Conservation (phyloP, 2,797 vertebrate species). For the Premnoplex brunnescens region DNA sequence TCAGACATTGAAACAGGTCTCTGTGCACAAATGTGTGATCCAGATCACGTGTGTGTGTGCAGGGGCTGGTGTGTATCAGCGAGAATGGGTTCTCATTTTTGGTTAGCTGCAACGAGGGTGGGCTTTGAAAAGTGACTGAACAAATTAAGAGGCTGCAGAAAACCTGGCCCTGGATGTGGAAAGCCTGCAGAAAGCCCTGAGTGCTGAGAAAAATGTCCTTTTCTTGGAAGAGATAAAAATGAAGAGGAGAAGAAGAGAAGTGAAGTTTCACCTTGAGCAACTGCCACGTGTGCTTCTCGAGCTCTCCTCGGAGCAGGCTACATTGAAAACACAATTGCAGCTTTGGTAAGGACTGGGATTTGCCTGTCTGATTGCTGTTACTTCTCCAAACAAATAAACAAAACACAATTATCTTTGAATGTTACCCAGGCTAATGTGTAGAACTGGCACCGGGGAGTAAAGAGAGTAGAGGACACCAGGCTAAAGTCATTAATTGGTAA, state of each 20-base stretch:
- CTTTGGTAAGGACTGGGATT: slow-evolving; percentile 8
- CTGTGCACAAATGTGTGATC: neutral
- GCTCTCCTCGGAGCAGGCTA: neutral
- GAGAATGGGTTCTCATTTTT: neutral
- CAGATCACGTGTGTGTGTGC: accelerated
- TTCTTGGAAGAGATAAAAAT: neutral
- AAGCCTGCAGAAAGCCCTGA: neutral
- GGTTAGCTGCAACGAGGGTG: neutral
- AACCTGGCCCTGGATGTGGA: neutral
- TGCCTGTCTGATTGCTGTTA: slow-evolving; percentile 29
- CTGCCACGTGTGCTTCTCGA: neutral
- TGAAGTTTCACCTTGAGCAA: neutral
- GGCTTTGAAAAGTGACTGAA: neutral
- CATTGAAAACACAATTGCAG: neutral
- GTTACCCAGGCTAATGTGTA: slow-evolving; percentile 31
- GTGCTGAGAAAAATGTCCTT: neutral
- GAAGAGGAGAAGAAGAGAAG: neutral
- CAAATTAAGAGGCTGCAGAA: neutral
- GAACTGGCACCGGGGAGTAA: slow-evolving; percentile 24
- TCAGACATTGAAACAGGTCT: neutral
- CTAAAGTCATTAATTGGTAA: slow-evolving; percentile 53
- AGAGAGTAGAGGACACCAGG: slow-evolving; percentile 12
- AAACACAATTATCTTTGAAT: slow-evolving; percentile 46
- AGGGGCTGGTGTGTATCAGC: accelerated
- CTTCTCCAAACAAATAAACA: slow-evolving; percentile 45